Conservation (phyloP, 2,113 vertebrate genomes). For the Rana temporaria region DNA sequence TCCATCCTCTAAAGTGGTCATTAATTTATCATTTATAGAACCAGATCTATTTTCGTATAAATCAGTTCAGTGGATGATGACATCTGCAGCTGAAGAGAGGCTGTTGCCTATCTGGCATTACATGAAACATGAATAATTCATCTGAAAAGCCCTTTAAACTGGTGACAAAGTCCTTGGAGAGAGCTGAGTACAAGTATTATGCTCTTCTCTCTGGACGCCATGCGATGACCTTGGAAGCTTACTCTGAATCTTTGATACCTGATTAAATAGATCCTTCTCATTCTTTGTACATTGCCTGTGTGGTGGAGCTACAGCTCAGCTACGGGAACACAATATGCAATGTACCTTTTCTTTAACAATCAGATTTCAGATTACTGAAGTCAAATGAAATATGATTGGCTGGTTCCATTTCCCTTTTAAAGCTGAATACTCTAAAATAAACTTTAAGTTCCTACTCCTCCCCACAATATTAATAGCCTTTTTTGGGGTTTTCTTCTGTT, state of each 20-base stretch:
- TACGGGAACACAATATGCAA: neutral
- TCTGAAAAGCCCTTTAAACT: slow-evolving; percentile 21
- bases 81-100: neutral
- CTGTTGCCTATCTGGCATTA: slow-evolving; percentile 24
- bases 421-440: too few species aligned
- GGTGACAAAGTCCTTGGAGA: slow-evolving; percentile 24
- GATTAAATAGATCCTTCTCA: neutral
- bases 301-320: neutral
- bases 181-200: slow-evolving; percentile 1
- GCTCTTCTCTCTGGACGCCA: slow-evolving; percentile 6
- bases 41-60: neutral
- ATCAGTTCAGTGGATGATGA: slow-evolving; percentile 7
- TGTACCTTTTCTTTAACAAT: too few species aligned
- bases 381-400: too few species aligned
- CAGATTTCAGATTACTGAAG: too few species aligned
- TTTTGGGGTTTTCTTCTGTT: too few species aligned
- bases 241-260: neutral
- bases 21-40: neutral
- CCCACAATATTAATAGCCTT: too few species aligned
- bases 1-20: neutral
- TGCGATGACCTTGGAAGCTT: slow-evolving; percentile 16
- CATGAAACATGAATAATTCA: slow-evolving; percentile 35
- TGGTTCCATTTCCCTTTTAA: too few species aligned
- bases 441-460: too few species aligned
- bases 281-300: neutral